Percentiles rank a stretch among this genome's conserved stretches.
phyloP scores from a whole-genome alignment of 2,797 vertebrate species.

The Coranthus polyacanthus region DNA sequence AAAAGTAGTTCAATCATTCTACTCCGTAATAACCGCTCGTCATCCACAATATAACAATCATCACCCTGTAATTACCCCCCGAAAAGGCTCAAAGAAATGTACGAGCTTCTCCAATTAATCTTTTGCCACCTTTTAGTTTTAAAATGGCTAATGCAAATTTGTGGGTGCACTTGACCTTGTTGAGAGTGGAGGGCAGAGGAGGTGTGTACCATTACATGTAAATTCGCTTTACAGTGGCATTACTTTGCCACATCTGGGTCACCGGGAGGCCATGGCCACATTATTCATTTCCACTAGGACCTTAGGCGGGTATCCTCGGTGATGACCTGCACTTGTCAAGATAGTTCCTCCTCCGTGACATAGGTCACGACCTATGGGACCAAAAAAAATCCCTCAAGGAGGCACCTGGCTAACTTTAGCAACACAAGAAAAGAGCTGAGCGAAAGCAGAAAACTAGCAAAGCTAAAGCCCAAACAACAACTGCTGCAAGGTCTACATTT shows the following conservation, averaged over 20 bases:
- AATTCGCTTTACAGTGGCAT: neutral
- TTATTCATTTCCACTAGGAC: neutral
- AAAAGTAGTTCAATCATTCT: constrained; percentile 19
- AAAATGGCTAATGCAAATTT: constrained; percentile 20
- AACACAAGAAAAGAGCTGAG: neutral
- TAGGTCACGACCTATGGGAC: constrained; percentile 49
- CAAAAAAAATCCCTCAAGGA: constrained; percentile 8
- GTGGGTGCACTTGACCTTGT: constrained; percentile 9
- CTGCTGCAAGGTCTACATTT: neutral
- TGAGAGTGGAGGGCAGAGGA: neutral
- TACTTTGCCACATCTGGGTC: constrained; percentile 35
- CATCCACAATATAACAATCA: constrained; percentile 35
- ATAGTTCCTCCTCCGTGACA: constrained; percentile 34
- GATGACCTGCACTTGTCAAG: constrained; percentile 59
- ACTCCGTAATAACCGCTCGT: constrained; percentile 36
- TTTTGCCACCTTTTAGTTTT: constrained; percentile 38
- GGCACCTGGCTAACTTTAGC: constrained; percentile 43
- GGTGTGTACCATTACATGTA: neutral
- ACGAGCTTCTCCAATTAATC: constrained; percentile 22
- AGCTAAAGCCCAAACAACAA: accelerated
- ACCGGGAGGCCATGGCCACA: constrained; percentile 28
- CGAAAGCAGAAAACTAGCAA: too few species aligned
- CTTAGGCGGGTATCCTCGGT: neutral
- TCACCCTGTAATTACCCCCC: constrained; percentile 58
- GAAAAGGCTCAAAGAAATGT: constrained; percentile 28